These are phyloP conservation scores for Microplitis demolitor DNA, from an alignment of 1,140 invertebrate species.

Conservation along the genomic window DNA sequence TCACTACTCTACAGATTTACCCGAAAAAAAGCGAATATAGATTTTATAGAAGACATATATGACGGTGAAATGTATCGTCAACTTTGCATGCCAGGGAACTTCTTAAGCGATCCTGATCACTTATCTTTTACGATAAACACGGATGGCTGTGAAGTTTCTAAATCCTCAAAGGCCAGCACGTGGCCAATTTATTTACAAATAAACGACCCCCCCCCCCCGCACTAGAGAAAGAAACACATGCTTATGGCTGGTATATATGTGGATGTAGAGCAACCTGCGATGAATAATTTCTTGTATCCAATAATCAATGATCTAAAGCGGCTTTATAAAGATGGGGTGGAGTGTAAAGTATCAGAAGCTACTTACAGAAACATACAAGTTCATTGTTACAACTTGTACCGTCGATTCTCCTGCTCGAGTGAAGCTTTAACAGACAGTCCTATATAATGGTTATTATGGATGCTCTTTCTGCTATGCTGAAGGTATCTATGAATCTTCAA, in stretches of 20 bases:
- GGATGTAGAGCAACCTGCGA: slow-evolving; percentile 5
- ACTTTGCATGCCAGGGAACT: not conserved
- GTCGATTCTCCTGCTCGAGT: slow-evolving; percentile 11
- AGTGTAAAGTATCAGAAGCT: not conserved
- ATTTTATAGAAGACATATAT: slow-evolving; percentile 23
- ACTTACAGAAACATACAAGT: not conserved
- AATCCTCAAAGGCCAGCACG: slow-evolving; percentile 19
- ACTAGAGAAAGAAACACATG: slow-evolving; percentile 6
- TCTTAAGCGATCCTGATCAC: slow-evolving; percentile 5
- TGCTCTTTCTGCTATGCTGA: slow-evolving; percentile 16
- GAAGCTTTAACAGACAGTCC: slow-evolving; percentile 1
- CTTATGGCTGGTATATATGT: slow-evolving; percentile 28
- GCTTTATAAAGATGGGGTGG: slow-evolving; percentile 1
- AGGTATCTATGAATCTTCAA: not conserved
- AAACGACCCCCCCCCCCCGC: slow-evolving; percentile 21
- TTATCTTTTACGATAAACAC: slow-evolving; percentile 24
- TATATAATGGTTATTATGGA: slow-evolving; percentile 17
- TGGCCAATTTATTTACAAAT: slow-evolving; percentile 28
- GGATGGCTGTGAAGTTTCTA: slow-evolving; percentile 4
- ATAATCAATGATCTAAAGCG: slow-evolving; percentile 5
- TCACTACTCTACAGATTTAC: slow-evolving; percentile 14
- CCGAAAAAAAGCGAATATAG: slow-evolving; percentile 6
- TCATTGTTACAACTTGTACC: slow-evolving; percentile 3
- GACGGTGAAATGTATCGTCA: slow-evolving; percentile 18
- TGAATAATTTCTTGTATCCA: slow-evolving; percentile 16